Percentiles rank a stretch among this genome's conserved stretches.
Conservation (phyloP, 1,140 invertebrate species). For the Octopus bimaculoides region DNA sequence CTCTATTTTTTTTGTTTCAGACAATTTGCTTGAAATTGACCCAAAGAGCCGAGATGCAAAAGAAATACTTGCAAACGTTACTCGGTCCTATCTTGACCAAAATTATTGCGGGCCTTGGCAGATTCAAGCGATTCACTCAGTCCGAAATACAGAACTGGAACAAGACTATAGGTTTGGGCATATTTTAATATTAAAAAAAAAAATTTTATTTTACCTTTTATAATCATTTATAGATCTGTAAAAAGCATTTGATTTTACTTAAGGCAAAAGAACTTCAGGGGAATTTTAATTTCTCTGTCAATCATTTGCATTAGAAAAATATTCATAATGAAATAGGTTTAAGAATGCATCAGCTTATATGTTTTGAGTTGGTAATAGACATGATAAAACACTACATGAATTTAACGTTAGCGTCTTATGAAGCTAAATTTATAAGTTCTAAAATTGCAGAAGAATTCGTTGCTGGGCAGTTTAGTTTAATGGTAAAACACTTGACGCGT, state of each 20-base stretch:
- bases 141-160: conserved; percentile 25
- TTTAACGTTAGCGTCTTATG: too few species aligned
- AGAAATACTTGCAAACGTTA: conserved; percentile 22
- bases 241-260: not conserved
- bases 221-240: not conserved
- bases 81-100: conserved; percentile 24
- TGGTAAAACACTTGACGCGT: too few species aligned
- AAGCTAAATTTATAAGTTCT: too few species aligned
- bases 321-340: too few species aligned
- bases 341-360: too few species aligned
- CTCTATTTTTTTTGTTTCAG: conserved; percentile 16
- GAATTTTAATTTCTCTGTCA: not conserved
- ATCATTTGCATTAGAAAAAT: too few species aligned
- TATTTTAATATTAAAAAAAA: not conserved
- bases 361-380: too few species aligned
- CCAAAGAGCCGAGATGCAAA: conserved; percentile 28
- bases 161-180: conserved; percentile 23
- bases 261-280: not conserved
- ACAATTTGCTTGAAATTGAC: conserved; percentile 24
- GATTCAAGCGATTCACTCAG: conserved; percentile 19
- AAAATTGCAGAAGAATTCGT: too few species aligned
- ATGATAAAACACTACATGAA: too few species aligned
- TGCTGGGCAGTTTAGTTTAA: too few species aligned
- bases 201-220: too few species aligned
- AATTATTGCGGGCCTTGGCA: conserved; percentile 22